Evolutionary conservation across 2,888 invertebrate genomes (phyloP).

Genomic region (Watsonalla cultraria): DNA sequence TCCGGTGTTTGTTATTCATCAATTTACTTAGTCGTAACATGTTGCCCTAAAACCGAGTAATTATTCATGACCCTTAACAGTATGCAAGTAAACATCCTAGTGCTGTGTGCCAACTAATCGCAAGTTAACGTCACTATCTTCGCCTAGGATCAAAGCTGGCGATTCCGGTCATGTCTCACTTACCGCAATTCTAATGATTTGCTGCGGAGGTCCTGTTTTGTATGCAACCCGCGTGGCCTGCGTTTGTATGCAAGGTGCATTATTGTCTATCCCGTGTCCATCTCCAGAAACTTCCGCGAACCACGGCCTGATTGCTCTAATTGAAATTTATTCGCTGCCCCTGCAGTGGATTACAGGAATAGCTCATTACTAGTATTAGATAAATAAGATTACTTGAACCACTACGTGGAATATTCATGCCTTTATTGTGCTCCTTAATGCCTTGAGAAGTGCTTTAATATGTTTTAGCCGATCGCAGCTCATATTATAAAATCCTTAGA

Average conservation of each 20-base stretch:
- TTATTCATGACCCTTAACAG: slow-evolving; percentile 22
- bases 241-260: slow-evolving; percentile 56
- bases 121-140: slow-evolving; percentile 58
- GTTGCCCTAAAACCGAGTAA: background rate
- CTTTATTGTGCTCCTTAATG: background rate
- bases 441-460: background rate
- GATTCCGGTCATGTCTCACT: slow-evolving; percentile 72
- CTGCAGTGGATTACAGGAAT: slow-evolving; percentile 15
- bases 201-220: slow-evolving; percentile 66
- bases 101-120: slow-evolving; percentile 49
- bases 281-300: slow-evolving; percentile 63
- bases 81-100: slow-evolving; percentile 34
- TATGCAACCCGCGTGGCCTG: slow-evolving; percentile 53
- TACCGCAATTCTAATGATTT: slow-evolving; percentile 74
- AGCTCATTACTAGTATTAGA: background rate
- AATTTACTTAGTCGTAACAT: slow-evolving; percentile 8
- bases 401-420: background rate
- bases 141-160: slow-evolving; percentile 49
- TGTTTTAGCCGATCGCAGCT: background rate
- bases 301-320: slow-evolving; percentile 64
- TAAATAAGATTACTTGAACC: background rate
- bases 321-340: slow-evolving; percentile 63
- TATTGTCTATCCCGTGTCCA: slow-evolving; percentile 50
- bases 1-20: slow-evolving; percentile 9
- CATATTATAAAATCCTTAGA: background rate